phyloP scores from a whole-genome alignment of 2,113 vertebrate species.

The Pipa parva region DNA sequence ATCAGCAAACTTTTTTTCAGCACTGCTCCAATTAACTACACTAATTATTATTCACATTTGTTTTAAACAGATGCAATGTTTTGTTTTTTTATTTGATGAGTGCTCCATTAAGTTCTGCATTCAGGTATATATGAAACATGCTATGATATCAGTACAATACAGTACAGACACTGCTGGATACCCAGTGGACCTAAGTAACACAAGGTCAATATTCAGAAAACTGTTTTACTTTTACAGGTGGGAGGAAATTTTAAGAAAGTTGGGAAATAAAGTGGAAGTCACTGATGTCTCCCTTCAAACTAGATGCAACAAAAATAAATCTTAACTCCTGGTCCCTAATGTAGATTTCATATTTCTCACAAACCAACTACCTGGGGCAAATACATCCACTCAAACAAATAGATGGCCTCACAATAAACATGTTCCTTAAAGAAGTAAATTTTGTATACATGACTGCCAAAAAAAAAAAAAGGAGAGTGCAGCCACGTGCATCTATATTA shows the following conservation, averaged over 20 bases:
- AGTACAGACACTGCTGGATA: conserved; percentile 1
- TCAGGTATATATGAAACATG: too few species aligned
- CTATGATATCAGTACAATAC: conserved; percentile 17
- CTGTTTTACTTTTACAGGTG: neutral
- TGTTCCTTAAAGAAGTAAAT: neutral
- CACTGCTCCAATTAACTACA: too few species aligned
- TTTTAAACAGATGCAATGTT: too few species aligned
- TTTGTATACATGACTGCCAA: conserved; percentile 7
- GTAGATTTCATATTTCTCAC: conserved; percentile 2
- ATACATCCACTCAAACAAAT: conserved; percentile 1
- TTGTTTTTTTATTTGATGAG: too few species aligned
- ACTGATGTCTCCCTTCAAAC: neutral
- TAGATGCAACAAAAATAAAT: neutral
- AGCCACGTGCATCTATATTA: neutral
- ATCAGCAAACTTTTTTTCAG: too few species aligned
- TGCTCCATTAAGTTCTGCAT: too few species aligned
- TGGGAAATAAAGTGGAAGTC: neutral
- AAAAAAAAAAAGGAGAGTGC: neutral
- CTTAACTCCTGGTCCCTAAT: conserved; percentile 30
- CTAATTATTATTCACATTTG: too few species aligned
- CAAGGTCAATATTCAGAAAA: neutral
- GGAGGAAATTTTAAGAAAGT: neutral
- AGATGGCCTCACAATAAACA: neutral
- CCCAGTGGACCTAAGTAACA: conserved; percentile 6
- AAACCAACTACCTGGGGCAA: conserved; percentile 3